Evolutionary conservation across 2,113 vertebrate species (phyloP), one percentile per base, ranked within the genome.

Genomic region (Calidris pygmaea): DNA sequence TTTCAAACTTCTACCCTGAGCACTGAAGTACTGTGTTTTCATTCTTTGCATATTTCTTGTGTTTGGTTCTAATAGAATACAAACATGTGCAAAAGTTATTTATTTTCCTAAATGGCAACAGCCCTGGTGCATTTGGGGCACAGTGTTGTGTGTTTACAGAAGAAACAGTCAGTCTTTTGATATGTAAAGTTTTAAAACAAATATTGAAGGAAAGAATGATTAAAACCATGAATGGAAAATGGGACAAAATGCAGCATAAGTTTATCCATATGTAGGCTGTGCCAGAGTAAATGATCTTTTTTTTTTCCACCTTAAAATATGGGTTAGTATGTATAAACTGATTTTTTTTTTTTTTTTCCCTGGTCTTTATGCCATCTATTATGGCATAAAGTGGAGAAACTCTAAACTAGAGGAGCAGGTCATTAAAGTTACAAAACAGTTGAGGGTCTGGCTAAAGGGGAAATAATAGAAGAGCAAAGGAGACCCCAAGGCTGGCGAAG

Each of bases 11-110:
- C 26, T 74, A 0, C 26, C 27, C 34, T 89, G 45, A 72, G 24
- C 15, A 30, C 5, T 41, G 32, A 85, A 65, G 10, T 77, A 56
- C 18, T 63, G 9, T n/a, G 24, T 84, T 84, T 80, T 85, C 62
- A 74, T 95, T 90, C 63, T 91, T 85, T 67, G 45, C 35, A 5
- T 72, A 26, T 87, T 97, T 92, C 74, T 85, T 88, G 37, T 21
- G 3, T 86, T 92, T 74, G 32, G 18, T 91, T 95, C 58, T 85
- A 93, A 50, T 20, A 84, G 68, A 93, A 47, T 37, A 39, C 23
- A n/a, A 87, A 84, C 21, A 19, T 26, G 14, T 56, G 37, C 86
- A 62, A 24, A 94, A 65, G 50, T 60, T 86, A 82, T 15, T 86
- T 90, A 23, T 91, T 85, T 81, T 87, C 20, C 2, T 19, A 80